These are phyloP conservation scores for Carassius gibelio DNA, from an alignment of 2,113 vertebrate species.

Conservation along the genomic window DNA sequence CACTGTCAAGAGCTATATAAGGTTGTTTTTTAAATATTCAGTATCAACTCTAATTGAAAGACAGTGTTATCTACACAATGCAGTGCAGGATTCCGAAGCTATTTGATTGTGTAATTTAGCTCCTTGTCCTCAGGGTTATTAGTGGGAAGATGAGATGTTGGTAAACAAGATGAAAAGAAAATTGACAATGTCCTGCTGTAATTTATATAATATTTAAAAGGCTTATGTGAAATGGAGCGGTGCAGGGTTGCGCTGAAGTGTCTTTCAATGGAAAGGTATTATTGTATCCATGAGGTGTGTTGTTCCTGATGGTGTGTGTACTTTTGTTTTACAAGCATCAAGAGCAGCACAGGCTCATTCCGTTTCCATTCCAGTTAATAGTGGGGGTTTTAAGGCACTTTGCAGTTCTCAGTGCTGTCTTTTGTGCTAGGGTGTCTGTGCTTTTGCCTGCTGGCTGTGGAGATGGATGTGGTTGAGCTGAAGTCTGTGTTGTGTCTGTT, in stretches of 20 bases:
- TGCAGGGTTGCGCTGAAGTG: conserved; percentile 3
- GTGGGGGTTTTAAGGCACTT: conserved; percentile 25
- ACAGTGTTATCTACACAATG: neutral
- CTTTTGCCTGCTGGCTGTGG: conserved; percentile 20
- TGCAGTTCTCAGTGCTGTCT: neutral
- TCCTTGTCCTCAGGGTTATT: neutral
- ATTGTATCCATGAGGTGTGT: neutral
- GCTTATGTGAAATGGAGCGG: neutral
- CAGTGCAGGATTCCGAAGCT: neutral
- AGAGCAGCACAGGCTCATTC: neutral
- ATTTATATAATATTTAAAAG: conserved; percentile 1
- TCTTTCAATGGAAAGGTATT: neutral
- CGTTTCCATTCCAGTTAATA: conserved; percentile 2
- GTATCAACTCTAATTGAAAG: neutral
- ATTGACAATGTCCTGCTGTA: conserved; percentile 1
- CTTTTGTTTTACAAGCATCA: neutral
- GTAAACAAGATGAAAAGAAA: conserved; percentile 11
- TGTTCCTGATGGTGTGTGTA: neutral
- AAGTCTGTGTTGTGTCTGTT: conserved; percentile 56
- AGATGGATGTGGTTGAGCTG: conserved; percentile 34
- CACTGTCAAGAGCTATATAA: neutral
- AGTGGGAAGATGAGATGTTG: neutral
- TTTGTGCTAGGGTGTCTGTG: neutral
- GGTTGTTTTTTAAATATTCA: neutral
- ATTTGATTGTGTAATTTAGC: neutral